phyloP scores from a whole-genome alignment of 2,797 vertebrate genomes.

The Perdix hodgsoniae region DNA sequence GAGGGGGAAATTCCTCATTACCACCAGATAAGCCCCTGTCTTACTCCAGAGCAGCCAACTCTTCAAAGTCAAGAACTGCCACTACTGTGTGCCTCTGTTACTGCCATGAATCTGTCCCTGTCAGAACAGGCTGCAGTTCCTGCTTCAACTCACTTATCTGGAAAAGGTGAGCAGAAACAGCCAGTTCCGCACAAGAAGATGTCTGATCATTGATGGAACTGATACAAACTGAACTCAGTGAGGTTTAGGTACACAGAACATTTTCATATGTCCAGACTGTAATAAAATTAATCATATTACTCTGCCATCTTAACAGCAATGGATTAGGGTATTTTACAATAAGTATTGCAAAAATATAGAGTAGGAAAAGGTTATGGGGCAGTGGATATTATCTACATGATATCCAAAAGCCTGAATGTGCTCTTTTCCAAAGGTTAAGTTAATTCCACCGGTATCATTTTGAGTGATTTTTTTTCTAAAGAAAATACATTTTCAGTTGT shows the following conservation, averaged over 20 bases:
- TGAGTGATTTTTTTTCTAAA: not conserved
- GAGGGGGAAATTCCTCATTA: not conserved
- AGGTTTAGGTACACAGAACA: not conserved
- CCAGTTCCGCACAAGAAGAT: not conserved
- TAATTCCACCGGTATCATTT: not conserved
- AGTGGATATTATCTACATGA: not conserved
- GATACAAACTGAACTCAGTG: not conserved
- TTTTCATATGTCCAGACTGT: not conserved
- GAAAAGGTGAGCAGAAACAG: not conserved
- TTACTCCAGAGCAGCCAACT: slow-evolving; percentile 3
- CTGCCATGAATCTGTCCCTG: slow-evolving; percentile 9
- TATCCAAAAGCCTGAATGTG: not conserved
- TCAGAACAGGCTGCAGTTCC: not conserved
- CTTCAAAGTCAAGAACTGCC: not conserved
- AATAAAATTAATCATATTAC: not conserved
- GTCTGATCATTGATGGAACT: not conserved
- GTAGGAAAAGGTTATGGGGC: not conserved
- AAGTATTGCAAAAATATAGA: not conserved
- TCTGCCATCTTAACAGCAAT: not conserved
- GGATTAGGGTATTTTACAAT: not conserved
- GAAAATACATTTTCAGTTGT: not conserved
- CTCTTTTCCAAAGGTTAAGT: not conserved
- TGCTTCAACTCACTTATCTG: not conserved
- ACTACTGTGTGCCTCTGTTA: not conserved
- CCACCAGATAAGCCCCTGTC: slow-evolving; percentile 5